These are phyloP conservation scores for Scaptodrosophila latifasciaeformis DNA, from an alignment of 2,888 invertebrate species.

Conservation along the genomic window DNA sequence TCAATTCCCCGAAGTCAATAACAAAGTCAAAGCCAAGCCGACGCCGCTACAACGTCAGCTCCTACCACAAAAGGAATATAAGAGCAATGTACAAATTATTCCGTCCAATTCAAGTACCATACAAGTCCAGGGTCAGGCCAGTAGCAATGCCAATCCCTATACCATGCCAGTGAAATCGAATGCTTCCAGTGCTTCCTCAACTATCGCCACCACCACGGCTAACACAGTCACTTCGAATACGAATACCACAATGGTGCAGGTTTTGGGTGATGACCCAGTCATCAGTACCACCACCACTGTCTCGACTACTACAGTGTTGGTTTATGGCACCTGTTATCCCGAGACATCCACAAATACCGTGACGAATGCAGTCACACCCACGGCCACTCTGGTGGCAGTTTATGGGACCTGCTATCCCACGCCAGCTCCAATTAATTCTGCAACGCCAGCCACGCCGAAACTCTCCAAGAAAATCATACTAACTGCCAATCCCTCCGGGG, in stretches of 20 bases:
- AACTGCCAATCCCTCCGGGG: conserved; percentile 71
- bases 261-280: conserved; percentile 50
- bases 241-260: conserved; percentile 72
- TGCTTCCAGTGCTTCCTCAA: conserved; percentile 36
- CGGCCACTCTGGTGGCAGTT: conserved; percentile 41
- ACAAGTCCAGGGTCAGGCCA: conserved; percentile 54
- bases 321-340: conserved; percentile 57
- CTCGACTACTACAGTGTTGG: conserved; percentile 37
- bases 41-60: conserved; percentile 16
- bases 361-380: conserved; percentile 53
- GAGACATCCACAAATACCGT: conserved; percentile 9
- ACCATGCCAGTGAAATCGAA: conserved; percentile 64
- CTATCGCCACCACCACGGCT: conserved; percentile 14
- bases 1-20: conserved; percentile 67
- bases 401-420: conserved; percentile 56
- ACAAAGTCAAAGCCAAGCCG: conserved; percentile 33
- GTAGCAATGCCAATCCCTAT: conserved; percentile 59
- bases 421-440: conserved; percentile 8
- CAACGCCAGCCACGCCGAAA: conserved; percentile 57
- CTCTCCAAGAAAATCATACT: conserved; percentile 72
- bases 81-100: conserved; percentile 75
- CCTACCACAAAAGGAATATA: conserved; percentile 62
- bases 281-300: conserved; percentile 18
- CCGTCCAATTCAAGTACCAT: conserved; percentile 74
- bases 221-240: conserved; percentile 25